Evolutionary conservation across 1,140 invertebrate genomes (phyloP).

Genomic region (Zaprionus nigranus): DNA sequence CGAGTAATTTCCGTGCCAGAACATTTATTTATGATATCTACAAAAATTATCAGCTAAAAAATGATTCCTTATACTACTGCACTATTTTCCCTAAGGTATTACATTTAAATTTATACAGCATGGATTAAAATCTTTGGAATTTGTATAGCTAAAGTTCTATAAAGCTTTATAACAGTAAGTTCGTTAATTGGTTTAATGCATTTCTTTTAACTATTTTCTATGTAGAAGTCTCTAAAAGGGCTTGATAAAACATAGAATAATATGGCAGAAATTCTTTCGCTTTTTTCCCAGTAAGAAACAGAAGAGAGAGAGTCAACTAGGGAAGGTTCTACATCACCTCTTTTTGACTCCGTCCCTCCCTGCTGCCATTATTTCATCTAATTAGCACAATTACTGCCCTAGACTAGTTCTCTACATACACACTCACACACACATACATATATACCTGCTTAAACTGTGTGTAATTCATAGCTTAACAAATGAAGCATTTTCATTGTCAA

Average conservation of each 20-base stretch:
- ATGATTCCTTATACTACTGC: too few relatives aligned
- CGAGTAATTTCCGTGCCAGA: too few relatives aligned
- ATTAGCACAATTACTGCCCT: constrained; percentile 48
- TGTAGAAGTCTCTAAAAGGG: background rate
- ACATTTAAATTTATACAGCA: too few relatives aligned
- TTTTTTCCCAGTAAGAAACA: too few relatives aligned
- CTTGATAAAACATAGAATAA: background rate
- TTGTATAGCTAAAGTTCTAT: too few relatives aligned
- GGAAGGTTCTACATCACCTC: background rate
- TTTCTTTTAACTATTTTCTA: too few relatives aligned
- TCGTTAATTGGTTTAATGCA: too few relatives aligned
- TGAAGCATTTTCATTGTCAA: constrained; percentile 46
- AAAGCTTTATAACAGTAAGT: too few relatives aligned
- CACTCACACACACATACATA: constrained; percentile 3
- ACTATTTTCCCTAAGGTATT: too few relatives aligned
- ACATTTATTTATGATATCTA: too few relatives aligned
- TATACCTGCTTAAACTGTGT: background rate
- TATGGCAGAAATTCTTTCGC: background rate
- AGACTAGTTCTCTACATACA: constrained; percentile 33
- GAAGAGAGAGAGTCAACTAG: background rate
- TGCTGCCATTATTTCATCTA: constrained; percentile 34
- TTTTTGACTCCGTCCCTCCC: background rate
- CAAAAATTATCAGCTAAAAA: too few relatives aligned
- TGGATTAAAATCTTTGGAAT: too few relatives aligned
- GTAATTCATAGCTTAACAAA: constrained; percentile 16